Evolutionary conservation across 2,888 invertebrate species (phyloP).

Genomic region (Blomia tropicalis): DNA sequence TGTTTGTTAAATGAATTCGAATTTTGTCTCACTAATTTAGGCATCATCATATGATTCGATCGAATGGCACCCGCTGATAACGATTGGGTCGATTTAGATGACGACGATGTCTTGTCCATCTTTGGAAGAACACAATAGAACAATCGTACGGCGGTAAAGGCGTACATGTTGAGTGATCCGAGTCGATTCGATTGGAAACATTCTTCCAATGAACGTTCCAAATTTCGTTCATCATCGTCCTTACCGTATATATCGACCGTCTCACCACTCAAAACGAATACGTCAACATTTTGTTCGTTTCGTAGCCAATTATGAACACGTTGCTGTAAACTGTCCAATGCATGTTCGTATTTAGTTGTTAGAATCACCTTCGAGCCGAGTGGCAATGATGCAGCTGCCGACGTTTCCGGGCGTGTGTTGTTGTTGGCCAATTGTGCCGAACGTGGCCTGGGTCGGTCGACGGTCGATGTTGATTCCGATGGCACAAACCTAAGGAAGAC

Average conservation of each 20-base stretch:
- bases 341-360: slow-evolving; percentile 18
- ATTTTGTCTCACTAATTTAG: background rate
- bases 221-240: slow-evolving; percentile 14
- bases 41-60: background rate
- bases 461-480: background rate
- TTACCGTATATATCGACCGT: slow-evolving; percentile 25
- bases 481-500: slow-evolving; percentile 14
- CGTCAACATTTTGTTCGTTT: background rate
- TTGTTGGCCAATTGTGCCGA: background rate
- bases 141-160: slow-evolving; percentile 21
- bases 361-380: slow-evolving; percentile 21
- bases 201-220: slow-evolving; percentile 19
- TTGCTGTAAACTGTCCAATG: slow-evolving; percentile 17
- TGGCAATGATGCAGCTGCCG: slow-evolving; percentile 14
- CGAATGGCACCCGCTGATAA: background rate
- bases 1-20: background rate
- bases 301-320: slow-evolving; percentile 20
- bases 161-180: slow-evolving; percentile 24
- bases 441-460: background rate
- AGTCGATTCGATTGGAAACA: slow-evolving; percentile 25
- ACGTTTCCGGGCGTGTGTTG: background rate
- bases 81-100: background rate
- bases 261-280: slow-evolving; percentile 23
- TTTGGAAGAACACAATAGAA: background rate
- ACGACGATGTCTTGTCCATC: background rate